phyloP scores from a whole-genome alignment of 2,113 vertebrate genomes.

The Argyrosomus japonicus region DNA sequence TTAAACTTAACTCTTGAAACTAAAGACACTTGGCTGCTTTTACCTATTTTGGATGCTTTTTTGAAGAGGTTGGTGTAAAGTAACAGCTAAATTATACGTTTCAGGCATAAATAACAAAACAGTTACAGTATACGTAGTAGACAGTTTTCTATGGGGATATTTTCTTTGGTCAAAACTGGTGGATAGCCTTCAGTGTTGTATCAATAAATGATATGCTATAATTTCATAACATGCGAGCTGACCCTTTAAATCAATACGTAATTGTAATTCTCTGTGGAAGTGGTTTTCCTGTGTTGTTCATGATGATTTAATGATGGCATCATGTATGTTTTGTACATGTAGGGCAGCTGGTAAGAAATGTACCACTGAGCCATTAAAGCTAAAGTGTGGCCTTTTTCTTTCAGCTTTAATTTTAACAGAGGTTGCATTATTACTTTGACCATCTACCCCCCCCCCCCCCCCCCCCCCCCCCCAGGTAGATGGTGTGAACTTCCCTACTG shows the following conservation, averaged over 20 bases:
- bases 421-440: constrained; percentile 18
- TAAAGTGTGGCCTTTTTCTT: constrained; percentile 22
- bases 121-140: too few relatives aligned
- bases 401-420: constrained; percentile 24
- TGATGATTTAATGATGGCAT: not conserved
- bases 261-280: not conserved
- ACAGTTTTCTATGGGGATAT: too few relatives aligned
- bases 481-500: not conserved
- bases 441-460: not conserved
- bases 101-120: too few relatives aligned
- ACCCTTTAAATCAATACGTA: not conserved
- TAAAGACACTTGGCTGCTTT: too few relatives aligned
- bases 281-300: not conserved
- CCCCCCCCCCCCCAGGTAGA: not conserved
- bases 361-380: constrained; percentile 3
- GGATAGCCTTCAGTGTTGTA: not conserved
- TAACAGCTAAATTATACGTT: too few relatives aligned
- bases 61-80: too few relatives aligned
- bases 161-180: not conserved
- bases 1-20: too few relatives aligned
- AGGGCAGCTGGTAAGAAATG: not conserved
- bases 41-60: too few relatives aligned
- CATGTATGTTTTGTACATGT: not conserved
- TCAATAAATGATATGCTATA: not conserved
- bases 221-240: not conserved